Conservation (phyloP, 1,140 invertebrate species). For the Drosophila melanica region DNA sequence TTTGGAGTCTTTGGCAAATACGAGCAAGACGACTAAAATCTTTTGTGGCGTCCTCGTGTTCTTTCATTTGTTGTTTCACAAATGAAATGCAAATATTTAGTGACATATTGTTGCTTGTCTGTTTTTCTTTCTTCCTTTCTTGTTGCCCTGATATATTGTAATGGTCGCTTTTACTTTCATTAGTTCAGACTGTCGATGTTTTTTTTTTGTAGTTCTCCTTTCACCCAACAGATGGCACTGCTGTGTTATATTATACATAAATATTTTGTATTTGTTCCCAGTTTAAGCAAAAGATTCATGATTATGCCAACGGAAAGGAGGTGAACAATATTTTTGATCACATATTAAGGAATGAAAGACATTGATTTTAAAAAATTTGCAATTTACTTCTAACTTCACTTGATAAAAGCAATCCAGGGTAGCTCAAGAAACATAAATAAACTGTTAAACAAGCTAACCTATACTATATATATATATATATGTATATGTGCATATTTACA, state of each 20-base stretch:
- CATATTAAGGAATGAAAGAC: no score
- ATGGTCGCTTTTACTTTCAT: constrained; percentile 9
- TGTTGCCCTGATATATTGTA: neutral
- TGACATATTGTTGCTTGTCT: neutral
- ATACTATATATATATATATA: neutral
- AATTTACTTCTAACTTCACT: no score
- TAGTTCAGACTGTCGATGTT: neutral
- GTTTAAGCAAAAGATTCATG: no score
- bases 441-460: constrained; percentile 1
- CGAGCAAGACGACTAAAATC: neutral
- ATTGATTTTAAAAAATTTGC: no score
- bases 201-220: neutral
- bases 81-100: constrained; percentile 26
- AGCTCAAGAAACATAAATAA: neutral
- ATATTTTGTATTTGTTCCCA: no score
- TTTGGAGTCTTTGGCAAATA: constrained; percentile 21
- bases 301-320: no score
- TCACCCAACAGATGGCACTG: neutral
- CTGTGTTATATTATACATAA: neutral
- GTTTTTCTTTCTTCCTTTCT: neutral
- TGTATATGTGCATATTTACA: neutral
- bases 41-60: constrained; percentile 1
- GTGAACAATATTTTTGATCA: no score
- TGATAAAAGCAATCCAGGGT: no score
- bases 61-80: constrained; percentile 6